phyloP scores from a whole-genome alignment of 2,113 vertebrate species.

The Ascaphus truei region DNA sequence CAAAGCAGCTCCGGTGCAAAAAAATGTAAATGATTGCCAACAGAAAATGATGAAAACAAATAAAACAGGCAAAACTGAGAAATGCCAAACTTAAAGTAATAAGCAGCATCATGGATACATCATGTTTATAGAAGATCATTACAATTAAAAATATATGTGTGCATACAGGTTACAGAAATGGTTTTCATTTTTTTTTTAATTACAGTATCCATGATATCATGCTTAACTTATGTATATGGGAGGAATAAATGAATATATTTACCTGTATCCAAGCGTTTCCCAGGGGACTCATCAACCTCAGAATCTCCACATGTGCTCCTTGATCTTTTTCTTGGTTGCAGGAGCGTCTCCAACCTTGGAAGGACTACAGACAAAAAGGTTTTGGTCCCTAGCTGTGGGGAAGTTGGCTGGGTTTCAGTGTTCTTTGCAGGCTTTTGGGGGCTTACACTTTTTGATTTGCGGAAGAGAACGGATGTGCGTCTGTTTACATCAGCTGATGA shows the following conservation, averaged over 20 bases:
- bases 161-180: neutral
- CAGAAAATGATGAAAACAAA: too few relatives aligned
- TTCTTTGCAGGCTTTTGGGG: conserved; percentile 75
- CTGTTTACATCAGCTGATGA: conserved; percentile 80
- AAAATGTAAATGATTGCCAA: too few relatives aligned
- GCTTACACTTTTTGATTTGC: conserved; percentile 86
- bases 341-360: conserved; percentile 92
- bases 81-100: neutral
- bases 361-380: conserved; percentile 97
- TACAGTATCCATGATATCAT: neutral
- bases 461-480: conserved; percentile 88
- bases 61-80: neutral
- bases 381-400: conserved; percentile 87
- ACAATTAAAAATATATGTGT: neutral
- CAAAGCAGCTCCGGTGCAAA: too few relatives aligned
- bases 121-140: neutral
- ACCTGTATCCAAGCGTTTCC: conserved; percentile 88
- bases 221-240: neutral
- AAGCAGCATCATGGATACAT: neutral
- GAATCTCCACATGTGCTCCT: conserved; percentile 76
- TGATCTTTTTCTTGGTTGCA: conserved; percentile 94
- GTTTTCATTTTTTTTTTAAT: too few relatives aligned
- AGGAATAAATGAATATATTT: conserved; percentile 44
- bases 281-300: conserved; percentile 75
- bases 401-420: conserved; percentile 73